These are phyloP conservation scores for Hyppa rectilinea DNA, from an alignment of 2,888 invertebrate species.

Conservation along the genomic window DNA sequence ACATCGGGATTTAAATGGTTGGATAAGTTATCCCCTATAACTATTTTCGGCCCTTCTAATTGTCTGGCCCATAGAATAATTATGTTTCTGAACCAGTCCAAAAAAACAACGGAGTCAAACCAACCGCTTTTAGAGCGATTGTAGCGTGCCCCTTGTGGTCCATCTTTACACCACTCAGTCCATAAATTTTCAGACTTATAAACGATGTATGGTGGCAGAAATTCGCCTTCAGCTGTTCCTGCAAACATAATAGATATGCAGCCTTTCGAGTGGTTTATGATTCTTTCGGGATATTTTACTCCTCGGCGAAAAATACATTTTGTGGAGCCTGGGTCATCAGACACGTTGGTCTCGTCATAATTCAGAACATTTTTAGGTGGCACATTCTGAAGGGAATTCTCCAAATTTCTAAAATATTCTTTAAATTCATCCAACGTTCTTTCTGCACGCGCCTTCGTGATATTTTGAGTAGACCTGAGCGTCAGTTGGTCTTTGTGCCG, in stretches of 20 bases:
- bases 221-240: not conserved
- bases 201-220: not conserved
- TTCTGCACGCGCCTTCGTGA: conserved; percentile 5
- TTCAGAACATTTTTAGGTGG: not conserved
- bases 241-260: not conserved
- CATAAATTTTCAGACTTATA: conserved; percentile 3
- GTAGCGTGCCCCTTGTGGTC: conserved; percentile 1
- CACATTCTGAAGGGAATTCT: too few relatives aligned
- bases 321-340: not conserved
- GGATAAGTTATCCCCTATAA: not conserved
- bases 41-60: not conserved
- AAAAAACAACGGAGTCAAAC: conserved; percentile 7
- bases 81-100: not conserved
- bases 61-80: conserved; percentile 9
- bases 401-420: not conserved
- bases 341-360: not conserved
- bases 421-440: conserved; percentile 9
- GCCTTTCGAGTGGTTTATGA: conserved; percentile 1
- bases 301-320: not conserved
- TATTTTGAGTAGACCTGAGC: not conserved
- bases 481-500: too few relatives aligned
- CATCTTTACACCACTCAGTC: conserved; percentile 10
- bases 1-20: not conserved
- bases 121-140: conserved; percentile 6
- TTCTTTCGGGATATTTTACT: not conserved